phyloP scores from a whole-genome alignment of 2,113 vertebrate species.

The Thermophis baileyi region DNA sequence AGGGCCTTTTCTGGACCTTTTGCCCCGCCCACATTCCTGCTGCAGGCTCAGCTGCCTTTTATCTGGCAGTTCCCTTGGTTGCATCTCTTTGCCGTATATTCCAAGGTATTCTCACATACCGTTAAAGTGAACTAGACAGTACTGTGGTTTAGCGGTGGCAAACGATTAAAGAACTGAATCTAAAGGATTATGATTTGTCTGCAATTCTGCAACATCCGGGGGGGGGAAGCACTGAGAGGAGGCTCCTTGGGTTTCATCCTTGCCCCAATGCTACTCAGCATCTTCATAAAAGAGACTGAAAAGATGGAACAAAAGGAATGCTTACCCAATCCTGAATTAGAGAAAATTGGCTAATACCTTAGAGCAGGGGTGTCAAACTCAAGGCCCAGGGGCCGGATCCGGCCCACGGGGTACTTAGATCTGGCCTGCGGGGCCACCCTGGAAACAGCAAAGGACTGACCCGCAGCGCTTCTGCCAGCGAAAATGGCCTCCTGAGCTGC shows the following conservation, averaged over 20 bases:
- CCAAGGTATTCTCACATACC: background rate
- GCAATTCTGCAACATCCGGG: background rate
- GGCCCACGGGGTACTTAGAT: no score
- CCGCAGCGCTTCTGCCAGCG: no score
- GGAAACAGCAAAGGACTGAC: no score
- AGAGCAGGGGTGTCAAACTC: background rate
- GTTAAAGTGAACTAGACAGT: background rate
- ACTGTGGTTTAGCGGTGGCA: background rate
- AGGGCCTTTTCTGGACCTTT: background rate
- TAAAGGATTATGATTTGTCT: background rate
- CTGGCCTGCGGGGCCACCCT: no score
- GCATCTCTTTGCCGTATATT: background rate
- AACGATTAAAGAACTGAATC: background rate
- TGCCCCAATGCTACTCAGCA: background rate
- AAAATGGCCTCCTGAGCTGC: no score
- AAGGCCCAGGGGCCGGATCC: no score
- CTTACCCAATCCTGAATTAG: background rate
- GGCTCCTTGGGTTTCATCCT: background rate
- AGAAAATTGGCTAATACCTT: background rate
- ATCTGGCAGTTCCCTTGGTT: background rate
- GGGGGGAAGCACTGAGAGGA: background rate
- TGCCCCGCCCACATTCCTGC: background rate
- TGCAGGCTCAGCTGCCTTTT: background rate
- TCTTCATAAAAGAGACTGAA: background rate
- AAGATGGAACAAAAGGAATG: background rate